Conservation (phyloP, 2,113 vertebrate species). For the Semicossyphus pulcher region DNA sequence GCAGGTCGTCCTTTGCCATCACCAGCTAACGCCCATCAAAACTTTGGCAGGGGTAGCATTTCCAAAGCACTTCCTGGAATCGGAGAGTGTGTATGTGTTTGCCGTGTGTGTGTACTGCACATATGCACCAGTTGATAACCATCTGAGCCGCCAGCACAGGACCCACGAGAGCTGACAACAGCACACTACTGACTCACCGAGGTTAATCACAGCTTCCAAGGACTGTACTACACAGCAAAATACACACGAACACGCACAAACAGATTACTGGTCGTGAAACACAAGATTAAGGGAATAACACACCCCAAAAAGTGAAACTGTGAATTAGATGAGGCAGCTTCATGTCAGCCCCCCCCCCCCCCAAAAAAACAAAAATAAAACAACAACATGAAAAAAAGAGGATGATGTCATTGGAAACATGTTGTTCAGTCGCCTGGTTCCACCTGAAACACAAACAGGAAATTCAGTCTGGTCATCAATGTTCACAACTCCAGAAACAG, state of each 20-base stretch:
- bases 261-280: neutral
- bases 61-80: conserved; percentile 60
- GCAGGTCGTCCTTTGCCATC: conserved; percentile 26
- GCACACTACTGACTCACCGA: conserved; percentile 48
- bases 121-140: conserved; percentile 42
- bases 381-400: neutral
- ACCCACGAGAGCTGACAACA: conserved; percentile 73
- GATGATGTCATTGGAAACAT: neutral
- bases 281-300: conserved; percentile 14
- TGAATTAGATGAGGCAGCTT: neutral
- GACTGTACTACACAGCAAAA: conserved; percentile 44
- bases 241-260: conserved; percentile 23
- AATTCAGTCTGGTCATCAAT: conserved; percentile 6
- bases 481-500: neutral
- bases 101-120: neutral
- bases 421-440: neutral
- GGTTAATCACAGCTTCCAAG: conserved; percentile 59
- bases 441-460: conserved; percentile 23
- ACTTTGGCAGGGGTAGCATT: conserved; percentile 25
- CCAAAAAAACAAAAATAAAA: neutral
- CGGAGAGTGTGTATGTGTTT: neutral
- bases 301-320: neutral
- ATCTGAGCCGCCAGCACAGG: conserved; percentile 40
- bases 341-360: neutral
- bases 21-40: conserved; percentile 8